These are phyloP conservation scores for Megalopta genalis DNA, from an alignment of 1,140 invertebrate species.

Conservation along the genomic window DNA sequence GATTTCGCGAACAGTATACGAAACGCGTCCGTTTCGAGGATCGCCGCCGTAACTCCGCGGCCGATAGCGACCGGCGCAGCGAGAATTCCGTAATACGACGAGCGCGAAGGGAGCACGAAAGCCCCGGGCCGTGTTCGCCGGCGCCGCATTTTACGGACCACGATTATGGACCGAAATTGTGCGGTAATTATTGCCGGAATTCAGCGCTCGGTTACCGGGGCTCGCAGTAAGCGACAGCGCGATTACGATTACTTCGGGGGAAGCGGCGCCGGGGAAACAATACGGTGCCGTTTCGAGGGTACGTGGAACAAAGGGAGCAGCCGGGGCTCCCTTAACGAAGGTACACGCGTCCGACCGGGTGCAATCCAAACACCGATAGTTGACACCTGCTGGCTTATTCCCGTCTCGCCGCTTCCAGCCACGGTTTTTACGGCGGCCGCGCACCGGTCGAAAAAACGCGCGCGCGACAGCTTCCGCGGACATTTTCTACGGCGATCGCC, in stretches of 20 bases:
- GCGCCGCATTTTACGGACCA: not conserved
- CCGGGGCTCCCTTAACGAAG: not conserved
- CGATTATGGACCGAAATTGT: not conserved
- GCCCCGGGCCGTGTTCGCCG: not conserved
- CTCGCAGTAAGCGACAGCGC: not conserved
- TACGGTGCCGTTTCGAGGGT: not conserved
- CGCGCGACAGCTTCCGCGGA: not conserved
- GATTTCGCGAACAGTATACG: no score
- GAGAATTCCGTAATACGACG: not conserved
- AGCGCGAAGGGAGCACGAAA: not conserved
- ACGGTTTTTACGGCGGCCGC: not conserved
- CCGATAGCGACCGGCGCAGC: not conserved
- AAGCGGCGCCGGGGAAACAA: not conserved
- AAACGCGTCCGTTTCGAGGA: no score
- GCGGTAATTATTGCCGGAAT: not conserved
- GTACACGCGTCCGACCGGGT: not conserved
- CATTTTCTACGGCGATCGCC: not conserved
- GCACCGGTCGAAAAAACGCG: no score
- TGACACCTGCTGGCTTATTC: not conserved
- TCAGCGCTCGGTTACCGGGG: no score
- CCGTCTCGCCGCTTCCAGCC: not conserved
- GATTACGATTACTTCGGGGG: not conserved
- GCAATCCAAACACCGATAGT: slow-evolving; percentile 7
- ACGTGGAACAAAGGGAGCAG: not conserved
- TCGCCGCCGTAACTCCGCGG: no score